These are phyloP conservation scores for Agriopis leucophaearia DNA, from an alignment of 2,888 invertebrate species.

Conservation along the genomic window DNA sequence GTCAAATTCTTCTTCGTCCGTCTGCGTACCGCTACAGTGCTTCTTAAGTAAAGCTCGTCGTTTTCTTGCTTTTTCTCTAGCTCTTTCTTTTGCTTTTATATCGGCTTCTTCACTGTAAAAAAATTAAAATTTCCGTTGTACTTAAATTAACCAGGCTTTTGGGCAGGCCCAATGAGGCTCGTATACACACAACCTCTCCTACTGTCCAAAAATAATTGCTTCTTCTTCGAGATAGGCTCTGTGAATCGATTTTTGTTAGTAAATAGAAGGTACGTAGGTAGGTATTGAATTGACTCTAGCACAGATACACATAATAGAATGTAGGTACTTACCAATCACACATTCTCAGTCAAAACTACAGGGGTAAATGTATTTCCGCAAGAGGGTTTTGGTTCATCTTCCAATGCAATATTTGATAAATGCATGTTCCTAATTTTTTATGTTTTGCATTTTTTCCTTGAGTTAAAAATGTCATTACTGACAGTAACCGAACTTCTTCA, in stretches of 20 bases:
- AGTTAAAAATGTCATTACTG: constrained; percentile 12
- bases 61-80: constrained; percentile 1
- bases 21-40: background rate
- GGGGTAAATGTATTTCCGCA: constrained; percentile 5
- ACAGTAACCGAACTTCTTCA: constrained; percentile 1
- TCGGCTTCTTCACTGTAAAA: constrained; percentile 12
- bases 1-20: constrained; percentile 14
- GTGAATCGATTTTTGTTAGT: background rate
- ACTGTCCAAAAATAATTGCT: no score
- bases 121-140: background rate
- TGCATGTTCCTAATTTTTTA: constrained; percentile 19
- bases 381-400: constrained; percentile 18
- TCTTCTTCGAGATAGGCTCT: no score
- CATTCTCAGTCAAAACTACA: constrained; percentile 49
- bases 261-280: background rate
- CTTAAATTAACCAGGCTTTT: no score
- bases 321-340: constrained; percentile 64
- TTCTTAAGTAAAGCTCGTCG: background rate
- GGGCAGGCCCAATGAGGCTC: no score
- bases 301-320: background rate
- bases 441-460: constrained; percentile 12
- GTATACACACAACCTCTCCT: no score
- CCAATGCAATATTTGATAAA: constrained; percentile 7
- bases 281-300: background rate
- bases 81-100: constrained; percentile 2